phyloP scores from a whole-genome alignment of 2,113 vertebrate species.

The Syngnathoides biaculeatus region DNA sequence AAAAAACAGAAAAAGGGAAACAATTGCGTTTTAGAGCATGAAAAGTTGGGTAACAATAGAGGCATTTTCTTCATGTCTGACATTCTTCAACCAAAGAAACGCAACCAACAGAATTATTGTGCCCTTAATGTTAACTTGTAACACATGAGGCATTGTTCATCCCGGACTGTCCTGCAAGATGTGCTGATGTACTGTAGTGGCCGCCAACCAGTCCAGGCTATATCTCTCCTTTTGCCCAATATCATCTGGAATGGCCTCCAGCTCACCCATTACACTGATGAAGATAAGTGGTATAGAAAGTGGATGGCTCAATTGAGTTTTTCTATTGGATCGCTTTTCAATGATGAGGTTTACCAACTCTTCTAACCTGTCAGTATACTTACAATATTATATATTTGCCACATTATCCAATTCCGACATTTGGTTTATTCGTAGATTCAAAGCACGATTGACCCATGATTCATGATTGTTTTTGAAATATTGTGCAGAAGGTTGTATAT shows the following conservation, averaged over 20 bases:
- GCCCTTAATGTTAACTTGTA: background rate
- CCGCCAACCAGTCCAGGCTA: background rate
- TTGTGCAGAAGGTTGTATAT: conserved; percentile 58
- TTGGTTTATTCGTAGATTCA: conserved; percentile 44
- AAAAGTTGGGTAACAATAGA: background rate
- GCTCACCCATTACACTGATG: background rate
- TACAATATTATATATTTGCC: conserved; percentile 34
- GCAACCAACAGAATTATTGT: background rate
- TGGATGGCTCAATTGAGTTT: background rate
- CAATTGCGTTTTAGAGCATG: too few relatives aligned
- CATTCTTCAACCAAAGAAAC: background rate
- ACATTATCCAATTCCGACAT: conserved; percentile 40
- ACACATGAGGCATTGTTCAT: background rate
- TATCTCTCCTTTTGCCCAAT: background rate
- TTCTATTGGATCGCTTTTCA: background rate
- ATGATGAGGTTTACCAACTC: background rate
- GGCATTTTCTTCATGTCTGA: background rate
- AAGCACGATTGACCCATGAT: conserved; percentile 31
- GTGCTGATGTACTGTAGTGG: too few relatives aligned
- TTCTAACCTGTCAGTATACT: conserved; percentile 18
- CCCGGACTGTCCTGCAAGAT: too few relatives aligned
- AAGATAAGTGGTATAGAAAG: background rate
- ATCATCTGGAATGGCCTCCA: background rate
- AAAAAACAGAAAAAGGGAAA: conserved; percentile 3
- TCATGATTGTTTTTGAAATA: conserved; percentile 42